Evolutionary conservation across 92 coral and sea anemone species (phyloP).

Genomic region (Epizoanthus stellaris): DNA sequence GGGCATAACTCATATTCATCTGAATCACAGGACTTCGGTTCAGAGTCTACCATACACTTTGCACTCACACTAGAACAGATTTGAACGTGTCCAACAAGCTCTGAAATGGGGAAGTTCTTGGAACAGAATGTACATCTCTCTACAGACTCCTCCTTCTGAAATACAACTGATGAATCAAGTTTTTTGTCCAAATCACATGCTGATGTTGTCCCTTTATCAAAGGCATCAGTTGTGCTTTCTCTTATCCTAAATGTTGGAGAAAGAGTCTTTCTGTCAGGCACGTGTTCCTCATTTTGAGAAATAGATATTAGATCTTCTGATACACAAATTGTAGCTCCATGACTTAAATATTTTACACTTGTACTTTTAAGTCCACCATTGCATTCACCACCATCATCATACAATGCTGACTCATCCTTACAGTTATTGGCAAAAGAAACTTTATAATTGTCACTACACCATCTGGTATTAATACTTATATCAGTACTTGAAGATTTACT

Average conservation of each 20-base stretch:
- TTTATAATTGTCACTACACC: no score
- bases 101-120: conserved; percentile 33
- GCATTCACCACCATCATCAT: no score
- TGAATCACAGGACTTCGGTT: background rate
- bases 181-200: background rate
- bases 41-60: conserved; percentile 15
- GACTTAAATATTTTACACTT: no score
- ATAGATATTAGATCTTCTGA: background rate
- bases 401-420: no score
- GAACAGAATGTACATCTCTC: conserved; percentile 66
- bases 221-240: background rate
- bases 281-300: no score
- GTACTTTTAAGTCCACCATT: no score
- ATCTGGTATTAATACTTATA: no score
- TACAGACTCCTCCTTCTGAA: conserved; percentile 48
- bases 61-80: conserved; percentile 45
- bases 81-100: conserved; percentile 42
- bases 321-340: no score
- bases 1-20: conserved; percentile 51
- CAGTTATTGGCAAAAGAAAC: no score
- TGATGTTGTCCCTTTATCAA: background rate
- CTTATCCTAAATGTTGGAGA: background rate
- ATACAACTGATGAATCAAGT: background rate
- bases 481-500: no score
- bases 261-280: background rate